Evolutionary conservation across 2,797 vertebrate genomes (phyloP).

Genomic region (Gallinago solitaria): DNA sequence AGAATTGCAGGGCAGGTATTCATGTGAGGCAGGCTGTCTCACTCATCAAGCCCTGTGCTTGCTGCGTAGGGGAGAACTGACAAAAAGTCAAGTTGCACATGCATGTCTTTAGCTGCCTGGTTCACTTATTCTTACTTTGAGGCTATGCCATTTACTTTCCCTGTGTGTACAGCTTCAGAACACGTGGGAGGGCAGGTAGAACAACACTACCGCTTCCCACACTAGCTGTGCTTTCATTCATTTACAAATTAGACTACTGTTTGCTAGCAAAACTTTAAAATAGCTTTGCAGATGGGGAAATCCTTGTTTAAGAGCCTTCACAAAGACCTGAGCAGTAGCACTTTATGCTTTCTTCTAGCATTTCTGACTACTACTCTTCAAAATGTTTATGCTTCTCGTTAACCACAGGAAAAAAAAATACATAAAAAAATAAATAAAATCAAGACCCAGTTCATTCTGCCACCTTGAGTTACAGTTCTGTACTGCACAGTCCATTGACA

Average conservation of each 20-base stretch:
- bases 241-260: slow-evolving; percentile 26
- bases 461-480: slow-evolving; percentile 1
- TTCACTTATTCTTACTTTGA: neutral
- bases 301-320: neutral
- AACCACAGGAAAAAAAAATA: neutral
- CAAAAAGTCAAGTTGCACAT: neutral
- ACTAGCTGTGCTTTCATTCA: neutral
- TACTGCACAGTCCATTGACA: neutral
- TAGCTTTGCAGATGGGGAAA: neutral
- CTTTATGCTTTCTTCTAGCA: neutral
- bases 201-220: neutral
- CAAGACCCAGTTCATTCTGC: slow-evolving; percentile 30
- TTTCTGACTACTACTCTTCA: neutral
- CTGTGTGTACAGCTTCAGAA: neutral
- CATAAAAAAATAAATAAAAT: rapidly evolving
- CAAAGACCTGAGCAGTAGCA: neutral
- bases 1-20: neutral
- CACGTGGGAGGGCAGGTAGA: neutral
- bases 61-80: neutral
- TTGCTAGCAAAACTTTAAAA: slow-evolving; percentile 9
- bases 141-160: neutral
- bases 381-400: neutral
- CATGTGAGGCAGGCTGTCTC: neutral
- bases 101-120: neutral
- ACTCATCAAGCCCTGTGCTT: neutral